phyloP scores from a whole-genome alignment of 2,113 vertebrate species.

The Balaenoptera acutorostrata region DNA sequence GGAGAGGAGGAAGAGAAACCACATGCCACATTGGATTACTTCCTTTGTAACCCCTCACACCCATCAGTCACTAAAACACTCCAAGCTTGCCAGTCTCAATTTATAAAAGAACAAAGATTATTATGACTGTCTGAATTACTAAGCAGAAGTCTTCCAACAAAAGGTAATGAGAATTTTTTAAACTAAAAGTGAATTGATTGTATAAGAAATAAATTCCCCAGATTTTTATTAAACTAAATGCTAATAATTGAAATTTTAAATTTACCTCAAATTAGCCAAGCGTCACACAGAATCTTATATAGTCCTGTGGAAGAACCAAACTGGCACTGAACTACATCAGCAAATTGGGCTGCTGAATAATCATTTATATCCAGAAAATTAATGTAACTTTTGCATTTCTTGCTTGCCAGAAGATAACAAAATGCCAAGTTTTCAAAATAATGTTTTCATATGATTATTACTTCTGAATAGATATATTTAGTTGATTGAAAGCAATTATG shows the following conservation, averaged over 20 bases:
- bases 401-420: not conserved
- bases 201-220: conserved; percentile 27
- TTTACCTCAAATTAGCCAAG: conserved; percentile 14
- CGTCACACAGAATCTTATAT: not conserved
- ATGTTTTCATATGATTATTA: not conserved
- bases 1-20: not conserved
- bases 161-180: not conserved
- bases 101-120: not conserved
- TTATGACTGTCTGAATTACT: not conserved
- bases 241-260: conserved; percentile 16
- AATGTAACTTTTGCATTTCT: not conserved
- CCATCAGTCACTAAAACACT: not conserved
- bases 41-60: not conserved
- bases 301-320: not conserved
- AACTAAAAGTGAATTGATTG: conserved; percentile 1
- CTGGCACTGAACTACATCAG: not conserved
- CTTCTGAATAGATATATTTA: not conserved
- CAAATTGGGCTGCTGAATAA: not conserved
- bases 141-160: conserved; percentile 6
- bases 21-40: not conserved
- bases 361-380: not conserved
- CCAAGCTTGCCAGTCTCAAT: not conserved
- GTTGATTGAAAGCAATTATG: not conserved
- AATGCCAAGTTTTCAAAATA: not conserved
- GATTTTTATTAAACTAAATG: conserved; percentile 14